Evolutionary conservation across 2,113 vertebrate species (phyloP), one percentile per base, ranked within the genome.

Genomic region (Alethe diademata): DNA sequence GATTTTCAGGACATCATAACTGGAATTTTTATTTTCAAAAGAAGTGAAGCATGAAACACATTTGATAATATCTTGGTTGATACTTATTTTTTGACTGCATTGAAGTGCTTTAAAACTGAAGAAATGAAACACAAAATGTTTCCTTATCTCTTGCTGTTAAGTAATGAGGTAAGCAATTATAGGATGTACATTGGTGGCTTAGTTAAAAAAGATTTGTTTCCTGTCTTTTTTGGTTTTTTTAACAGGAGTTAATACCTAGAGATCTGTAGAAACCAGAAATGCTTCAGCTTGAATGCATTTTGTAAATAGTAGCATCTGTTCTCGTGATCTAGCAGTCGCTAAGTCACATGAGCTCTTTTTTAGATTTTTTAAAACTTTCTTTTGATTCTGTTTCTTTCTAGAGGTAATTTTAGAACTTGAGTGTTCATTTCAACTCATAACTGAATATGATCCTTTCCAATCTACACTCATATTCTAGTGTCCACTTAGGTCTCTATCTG

Each of bases 271-370:
- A 83, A 74, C 7, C 26, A 67, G 48, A 84, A 90, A 40, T 78
- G 58, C 43, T 91, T 93, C 75, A 74, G 84, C 72, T 64, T 82
- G 53, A 90, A 82, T 69, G 36, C 45, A 15, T 65, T 94, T 74
- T 88, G 60, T 82, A 90, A 92, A 64, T 78, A 90, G 74, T 25
- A 85, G 85, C 81, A 71, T 92, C 74, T 93, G 31, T 84, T 93
- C 84, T 91, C 61, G 61, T 53, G 53, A 82, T 65, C 24, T 54
- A 66, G 58, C 38, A 86, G 29, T 75, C 38, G 14, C 43, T 75
- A 81, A 84, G 65, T 82, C 61, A 66, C 33, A 40, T 0, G 0
- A 87, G 48, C 42, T 79, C 24, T 86, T 36, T 14, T 78, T 57
- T 29, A 45, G 36, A 12, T 18, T n/a, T 69, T 36, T 73, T 64